Base-by-base conservation (phyloP, 2,113 vertebrate genomes). In the Amblyopsis rosae region DNA sequence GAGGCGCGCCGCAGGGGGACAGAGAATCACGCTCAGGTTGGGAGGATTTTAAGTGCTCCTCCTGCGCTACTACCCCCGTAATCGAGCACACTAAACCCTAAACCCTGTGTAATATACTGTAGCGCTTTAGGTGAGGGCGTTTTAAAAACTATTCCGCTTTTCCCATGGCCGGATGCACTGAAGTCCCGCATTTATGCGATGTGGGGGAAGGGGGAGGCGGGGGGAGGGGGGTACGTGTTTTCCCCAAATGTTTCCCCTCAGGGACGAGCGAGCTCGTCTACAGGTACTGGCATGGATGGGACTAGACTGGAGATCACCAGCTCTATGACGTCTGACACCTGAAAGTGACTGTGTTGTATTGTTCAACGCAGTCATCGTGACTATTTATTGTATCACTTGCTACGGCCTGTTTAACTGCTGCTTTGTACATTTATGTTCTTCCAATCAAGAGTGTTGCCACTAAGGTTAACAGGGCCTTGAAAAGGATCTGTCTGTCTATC, bases 401-500 rank as follows among this genome's bases (percentile, higher is more conserved):
- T 64, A 57, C 59, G 5, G 65, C 80, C 68, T 88, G 71, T 77
- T 66, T 70, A 76, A 65, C 78, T 90, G 84, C 82, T 84, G 86
- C 76, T 85, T 81, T 82, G 67, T 67, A 73, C 81, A 62, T 77
- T 71, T 72, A 69, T 32, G 51, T 69, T 73, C 56, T 69, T 80
- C 26, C 75, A 65, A 73, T 69, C 47, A 32, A 26, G 50, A 62
- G 60, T 73, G 53, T 72, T 67, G 83, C 76, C 82, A 76, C 16
- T 50, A 19, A 77, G 76, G 78, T 70, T 62, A 1, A 54, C 76
- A 73, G 33, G 60, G 16, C 73, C 75, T 73, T 86, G 46, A 50
- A 74, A 72, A 80, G 75, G 76, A 86, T 75, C 84, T 91, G 86
- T 86, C 81, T 82, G 35, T 81, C 77, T 85, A 72, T 82, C 84